phyloP scores from a whole-genome alignment of 2,113 vertebrate genomes.

The Thunnus thynnus region DNA sequence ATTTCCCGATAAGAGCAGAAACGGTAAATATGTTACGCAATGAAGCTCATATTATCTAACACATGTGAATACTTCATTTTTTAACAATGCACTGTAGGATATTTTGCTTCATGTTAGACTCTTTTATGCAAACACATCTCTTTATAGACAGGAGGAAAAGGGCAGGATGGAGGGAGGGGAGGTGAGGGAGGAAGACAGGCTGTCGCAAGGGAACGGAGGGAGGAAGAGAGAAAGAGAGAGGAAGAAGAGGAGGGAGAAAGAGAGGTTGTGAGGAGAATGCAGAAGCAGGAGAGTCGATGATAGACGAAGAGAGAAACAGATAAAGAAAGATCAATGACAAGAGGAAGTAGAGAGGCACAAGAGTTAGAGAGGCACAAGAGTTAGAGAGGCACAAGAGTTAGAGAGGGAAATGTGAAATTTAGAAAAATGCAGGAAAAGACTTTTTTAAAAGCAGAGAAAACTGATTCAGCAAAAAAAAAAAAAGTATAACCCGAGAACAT shows the following conservation, averaged over 20 bases:
- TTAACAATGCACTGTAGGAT: background rate
- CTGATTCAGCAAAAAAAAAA: background rate
- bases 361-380: too few species aligned
- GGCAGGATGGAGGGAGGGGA: constrained; percentile 1
- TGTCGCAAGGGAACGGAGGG: background rate
- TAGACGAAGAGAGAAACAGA: background rate
- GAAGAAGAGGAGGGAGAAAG: background rate
- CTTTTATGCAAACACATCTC: constrained; percentile 15
- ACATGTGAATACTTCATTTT: too few species aligned
- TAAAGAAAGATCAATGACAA: background rate
- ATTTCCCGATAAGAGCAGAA: too few species aligned
- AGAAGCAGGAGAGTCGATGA: background rate
- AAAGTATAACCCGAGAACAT: background rate
- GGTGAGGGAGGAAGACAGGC: constrained; percentile 4
- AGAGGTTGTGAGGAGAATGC: background rate
- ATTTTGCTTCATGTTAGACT: background rate
- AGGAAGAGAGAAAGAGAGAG: background rate
- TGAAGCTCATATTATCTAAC: too few species aligned
- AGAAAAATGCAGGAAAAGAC: background rate
- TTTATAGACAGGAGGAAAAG: constrained; percentile 17
- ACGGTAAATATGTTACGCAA: too few species aligned
- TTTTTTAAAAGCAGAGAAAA: background rate
- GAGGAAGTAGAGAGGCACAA: background rate
- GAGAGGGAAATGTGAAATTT: background rate
- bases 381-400: too few species aligned